Base-by-base conservation (phyloP, 2,888 invertebrate species). In the Watsonalla binaria region DNA sequence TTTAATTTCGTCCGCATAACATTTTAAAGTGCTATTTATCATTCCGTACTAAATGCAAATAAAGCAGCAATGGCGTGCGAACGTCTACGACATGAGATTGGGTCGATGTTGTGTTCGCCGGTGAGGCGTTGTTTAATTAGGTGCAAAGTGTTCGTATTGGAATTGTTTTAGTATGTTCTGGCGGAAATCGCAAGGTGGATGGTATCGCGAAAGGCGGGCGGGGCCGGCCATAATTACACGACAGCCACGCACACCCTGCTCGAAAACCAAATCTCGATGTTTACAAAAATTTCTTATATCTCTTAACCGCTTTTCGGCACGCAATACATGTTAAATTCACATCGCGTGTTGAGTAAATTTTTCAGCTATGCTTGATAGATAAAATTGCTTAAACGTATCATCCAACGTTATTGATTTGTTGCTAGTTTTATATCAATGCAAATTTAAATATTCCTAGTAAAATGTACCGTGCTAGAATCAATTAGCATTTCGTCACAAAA, bases 1-100 rank as follows among this genome's bases (percentile, higher is more conserved):
- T 66, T 74, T 78, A 75, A 63, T 64, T 76, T 66, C 70, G 74
- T 72, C 70, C 65, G 68, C 60, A 70, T 67, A 75, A 73, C 80
- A 76, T 77, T 84, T 89, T 86, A 86, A 85, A 84, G 81, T 68
- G 56, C 66, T 74, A 86, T 88, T 86, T 82, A 80, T 87, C 82
- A 86, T 70, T 60, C 68, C 51, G 67, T 73, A 79, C 80, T 74
- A 78, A 73, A 83, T 84, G 78, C 63, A 72, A 75, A 76, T 72
- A 58, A 56, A 35, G 51, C 47, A 37, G 54, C 55, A 54, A 57
- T 78, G 76, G 75, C 83, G 84, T 86, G 85, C 73, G 84, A 87
- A 82, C 54, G 58, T 60, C 53, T 55, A 55, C 48, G 61, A 57
- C 55, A 55, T 53, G 60, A 70, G 66, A 70, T 74, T 69, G 71